Evolutionary conservation across 2,888 invertebrate species (phyloP), one percentile per base, ranked within the genome.

Genomic region (Cordilura impudica): DNA sequence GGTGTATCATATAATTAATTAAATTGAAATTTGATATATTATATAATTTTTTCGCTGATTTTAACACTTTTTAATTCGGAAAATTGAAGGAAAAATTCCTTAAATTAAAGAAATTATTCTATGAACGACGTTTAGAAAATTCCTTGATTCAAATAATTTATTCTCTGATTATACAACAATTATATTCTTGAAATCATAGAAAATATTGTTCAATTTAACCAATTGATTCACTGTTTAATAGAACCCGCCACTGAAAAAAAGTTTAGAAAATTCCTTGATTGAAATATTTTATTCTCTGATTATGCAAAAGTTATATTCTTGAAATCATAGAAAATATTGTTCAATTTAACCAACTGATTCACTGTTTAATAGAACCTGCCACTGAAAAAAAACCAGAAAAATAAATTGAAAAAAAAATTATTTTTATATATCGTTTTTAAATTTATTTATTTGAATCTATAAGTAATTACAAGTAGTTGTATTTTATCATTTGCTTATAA

Each of bases 381-480:
- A 53, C 53, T 53, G 23, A 51, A 53, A 53, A 53, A 51, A 58
- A 58, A 19, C 58, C 58, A 58, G 35, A 39, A 58, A 58, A 39
- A 58, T 58, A 58, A 58, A 58, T 58, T 58, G 58, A 58, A 58
- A 58, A 39, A 39, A 58, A 58, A 58, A 53, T 23, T 53, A 53
- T 29, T 53, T 53, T 53, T 53, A 26, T 26, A 26, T 26, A 26
- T n/a, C n/a, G n/a, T n/a, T n/a, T n/a, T n/a, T n/a, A n/a, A n/a
- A n/a, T n/a, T n/a, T n/a, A n/a, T n/a, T 26, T 53, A 29, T 53
- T 53, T 53, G 53, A 53, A 29, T 53, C 53, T 53, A 53, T 23
- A 53, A 53, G 53, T 53, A 53, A 26, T 53, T 29, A 53, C 53
- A 53, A 53, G 53, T 53, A 53, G 53, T 53, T 53, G 51, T 26